Evolutionary conservation across 2,113 vertebrate species (phyloP).

Genomic region (Phainopepla nitens): DNA sequence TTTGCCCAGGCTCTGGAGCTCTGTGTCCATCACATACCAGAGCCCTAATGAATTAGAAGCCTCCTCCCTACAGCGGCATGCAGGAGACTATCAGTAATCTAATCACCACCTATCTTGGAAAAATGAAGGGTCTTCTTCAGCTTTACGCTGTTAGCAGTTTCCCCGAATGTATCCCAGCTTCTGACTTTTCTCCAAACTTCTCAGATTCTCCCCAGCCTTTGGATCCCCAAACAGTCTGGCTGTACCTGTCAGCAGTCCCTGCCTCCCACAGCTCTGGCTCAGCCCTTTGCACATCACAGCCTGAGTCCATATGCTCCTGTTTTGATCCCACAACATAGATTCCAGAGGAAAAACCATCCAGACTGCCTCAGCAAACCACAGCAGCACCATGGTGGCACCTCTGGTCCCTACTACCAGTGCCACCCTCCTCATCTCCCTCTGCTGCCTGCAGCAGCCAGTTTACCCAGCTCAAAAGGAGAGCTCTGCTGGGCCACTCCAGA

Average conservation of each 20-base stretch:
- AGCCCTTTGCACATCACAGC: not conserved
- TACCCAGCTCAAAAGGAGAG: not conserved
- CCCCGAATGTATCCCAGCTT: not conserved
- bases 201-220: not conserved
- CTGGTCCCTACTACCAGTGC: not conserved
- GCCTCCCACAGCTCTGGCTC: not conserved
- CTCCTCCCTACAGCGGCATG: not conserved
- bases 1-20: not conserved
- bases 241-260: not conserved
- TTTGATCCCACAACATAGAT: fast-evolving
- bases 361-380: not conserved
- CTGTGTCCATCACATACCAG: not conserved
- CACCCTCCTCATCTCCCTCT: not conserved
- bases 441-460: not conserved
- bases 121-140: not conserved
- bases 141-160: not conserved
- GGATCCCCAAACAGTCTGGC: not conserved
- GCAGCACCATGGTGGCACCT: not conserved
- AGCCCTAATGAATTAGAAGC: not conserved
- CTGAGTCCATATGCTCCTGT: fast-evolving
- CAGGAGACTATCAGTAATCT: not conserved
- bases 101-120: not conserved
- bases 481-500: not conserved
- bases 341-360: not conserved
- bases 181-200: not conserved